phyloP scores from a whole-genome alignment of 2,113 vertebrate genomes.

The Anthoscopus minutus region DNA sequence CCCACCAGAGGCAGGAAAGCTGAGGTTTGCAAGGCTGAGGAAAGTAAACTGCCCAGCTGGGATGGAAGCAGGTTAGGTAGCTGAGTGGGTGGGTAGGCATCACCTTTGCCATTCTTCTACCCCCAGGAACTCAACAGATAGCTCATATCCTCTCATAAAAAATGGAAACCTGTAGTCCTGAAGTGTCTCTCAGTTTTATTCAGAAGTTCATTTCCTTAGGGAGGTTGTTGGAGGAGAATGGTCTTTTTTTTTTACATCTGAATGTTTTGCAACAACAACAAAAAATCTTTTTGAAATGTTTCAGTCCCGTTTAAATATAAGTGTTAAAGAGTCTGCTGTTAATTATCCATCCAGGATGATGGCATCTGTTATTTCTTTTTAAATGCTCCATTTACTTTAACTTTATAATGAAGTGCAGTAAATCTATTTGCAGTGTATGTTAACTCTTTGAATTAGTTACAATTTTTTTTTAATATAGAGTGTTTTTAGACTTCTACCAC shows the following conservation, averaged over 20 bases:
- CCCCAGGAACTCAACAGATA: not conserved
- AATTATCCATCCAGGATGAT: constrained; percentile 54
- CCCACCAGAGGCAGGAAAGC: not conserved
- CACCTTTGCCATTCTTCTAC: not conserved
- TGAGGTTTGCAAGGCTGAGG: not conserved
- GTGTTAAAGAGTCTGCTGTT: constrained; percentile 55
- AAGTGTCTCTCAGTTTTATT: not conserved
- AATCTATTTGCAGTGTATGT: constrained; percentile 36
- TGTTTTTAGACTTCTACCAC: not conserved
- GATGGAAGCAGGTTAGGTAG: not conserved
- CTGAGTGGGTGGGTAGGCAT: not conserved
- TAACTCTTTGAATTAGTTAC: constrained; percentile 21
- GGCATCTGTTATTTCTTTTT: constrained; percentile 59
- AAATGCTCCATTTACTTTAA: constrained; percentile 51
- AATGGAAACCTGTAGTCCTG: not conserved
- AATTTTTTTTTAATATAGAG: not conserved
- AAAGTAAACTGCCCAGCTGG: not conserved
- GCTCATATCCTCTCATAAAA: not conserved
- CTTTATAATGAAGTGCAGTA: constrained; percentile 30
- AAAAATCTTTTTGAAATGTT: constrained; percentile 47
- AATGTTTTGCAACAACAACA: constrained; percentile 60
- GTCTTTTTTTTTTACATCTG: constrained; percentile 14
- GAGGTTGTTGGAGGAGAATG: constrained; percentile 8
- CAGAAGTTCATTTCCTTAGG: not conserved
- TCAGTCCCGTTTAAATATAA: constrained; percentile 39